These are phyloP conservation scores for Eumaeus atala DNA, from an alignment of 1,140 invertebrate genomes.

Conservation along the genomic window DNA sequence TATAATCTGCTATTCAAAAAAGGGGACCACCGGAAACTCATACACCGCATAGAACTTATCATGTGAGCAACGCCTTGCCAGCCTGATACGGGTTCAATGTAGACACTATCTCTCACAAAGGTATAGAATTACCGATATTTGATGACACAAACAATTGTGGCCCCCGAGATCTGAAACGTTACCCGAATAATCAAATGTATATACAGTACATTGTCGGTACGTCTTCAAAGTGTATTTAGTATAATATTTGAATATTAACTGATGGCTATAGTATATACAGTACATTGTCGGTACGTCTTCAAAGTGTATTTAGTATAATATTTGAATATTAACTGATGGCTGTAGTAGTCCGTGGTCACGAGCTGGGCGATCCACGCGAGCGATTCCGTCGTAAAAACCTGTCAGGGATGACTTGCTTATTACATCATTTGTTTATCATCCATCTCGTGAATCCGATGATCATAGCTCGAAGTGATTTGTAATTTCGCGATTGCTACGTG, in stretches of 20 bases:
- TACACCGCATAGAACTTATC: too few species aligned
- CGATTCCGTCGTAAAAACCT: conserved; percentile 14
- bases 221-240: conserved; percentile 18
- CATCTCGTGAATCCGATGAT: neutral
- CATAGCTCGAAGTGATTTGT: neutral
- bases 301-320: conserved; percentile 22
- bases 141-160: too few species aligned
- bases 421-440: neutral
- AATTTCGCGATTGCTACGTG: conserved; percentile 1
- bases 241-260: conserved; percentile 17
- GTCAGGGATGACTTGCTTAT: conserved; percentile 9
- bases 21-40: too few species aligned
- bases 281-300: neutral
- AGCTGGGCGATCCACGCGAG: conserved; percentile 16
- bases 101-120: too few species aligned
- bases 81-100: too few species aligned
- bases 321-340: conserved; percentile 7
- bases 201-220: neutral
- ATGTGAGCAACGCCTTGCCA: too few species aligned
- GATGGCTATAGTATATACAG: neutral
- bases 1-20: too few species aligned
- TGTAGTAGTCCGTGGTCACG: conserved; percentile 11
- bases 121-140: too few species aligned
- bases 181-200: too few species aligned
- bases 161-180: too few species aligned